Evolutionary conservation across 2,888 invertebrate species (phyloP), one percentile per base, ranked within the genome.

Genomic region (Limulus polyphemus): DNA sequence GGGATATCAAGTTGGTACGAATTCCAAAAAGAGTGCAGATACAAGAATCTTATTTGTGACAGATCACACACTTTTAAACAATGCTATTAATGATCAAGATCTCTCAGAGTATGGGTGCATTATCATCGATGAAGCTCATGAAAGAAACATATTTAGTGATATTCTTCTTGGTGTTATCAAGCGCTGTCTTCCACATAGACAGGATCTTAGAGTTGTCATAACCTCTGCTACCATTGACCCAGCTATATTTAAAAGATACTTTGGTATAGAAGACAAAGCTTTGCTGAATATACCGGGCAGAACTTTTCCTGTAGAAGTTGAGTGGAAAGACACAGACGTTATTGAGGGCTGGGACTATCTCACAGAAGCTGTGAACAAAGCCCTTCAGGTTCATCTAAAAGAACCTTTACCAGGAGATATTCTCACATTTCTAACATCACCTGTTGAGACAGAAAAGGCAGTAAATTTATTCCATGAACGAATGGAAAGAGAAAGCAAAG

Each of bases 51-150:
- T 75, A 12, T 76, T 71, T 66, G 70, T 73, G 63, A 77, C 76
- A 5, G 76, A 77, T 63, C 73, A 74, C 63, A 65, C 72, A 1
- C 68, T 77, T 57, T 67, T 77, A 17, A 75, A 76, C 61, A 74
- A 74, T 62, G 73, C 72, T 60, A 65, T 74, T 11, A 62, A 67
- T 54, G 74, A 75, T 62, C 67, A 63, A 11, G 49, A 64, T 9
- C 68, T 77, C 46, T 64, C 67, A 1, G 55, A 69, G 50, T 69
- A 71, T 61, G 65, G 69, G 12, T 69, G 70, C 59, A 70, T 77
- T n/a, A 71, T 77, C 4, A 72, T 77, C 54, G 77, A 77, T 65
- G 76, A 77, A 69, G 76, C 76, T 5, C 76, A 77, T 67, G 76
- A 76, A 65, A 65, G 77, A 63, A 75, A 73, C 57, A 72, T 76